Conservation (phyloP, 2,888 invertebrate genomes). For the Drosophila planitibia region DNA sequence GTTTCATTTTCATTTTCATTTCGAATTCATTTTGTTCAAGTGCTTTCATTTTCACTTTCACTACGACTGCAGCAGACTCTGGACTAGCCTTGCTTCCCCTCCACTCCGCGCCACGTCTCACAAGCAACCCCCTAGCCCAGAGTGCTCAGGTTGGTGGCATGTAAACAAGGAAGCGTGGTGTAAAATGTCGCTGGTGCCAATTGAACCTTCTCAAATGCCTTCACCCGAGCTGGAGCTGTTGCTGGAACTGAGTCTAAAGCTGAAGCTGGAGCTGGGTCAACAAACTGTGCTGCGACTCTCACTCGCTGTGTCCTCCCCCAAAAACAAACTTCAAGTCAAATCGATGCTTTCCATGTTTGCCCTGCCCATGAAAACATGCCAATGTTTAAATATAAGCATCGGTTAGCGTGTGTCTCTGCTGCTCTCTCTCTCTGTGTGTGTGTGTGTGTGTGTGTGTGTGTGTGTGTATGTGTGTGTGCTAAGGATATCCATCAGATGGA, state of each 20-base stretch:
- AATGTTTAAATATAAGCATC: conserved; percentile 42
- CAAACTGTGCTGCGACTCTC: conserved; percentile 53
- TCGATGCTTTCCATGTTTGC: conserved; percentile 35
- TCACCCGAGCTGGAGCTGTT: conserved; percentile 13
- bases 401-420: background rate
- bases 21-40: conserved; percentile 68
- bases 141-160: conserved; percentile 43
- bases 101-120: background rate
- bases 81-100: conserved; percentile 12
- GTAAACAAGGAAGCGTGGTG: conserved; percentile 71
- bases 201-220: conserved; percentile 65
- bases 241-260: background rate
- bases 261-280: conserved; percentile 55
- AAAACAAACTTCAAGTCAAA: conserved; percentile 36
- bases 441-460: background rate
- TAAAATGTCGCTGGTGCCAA: conserved; percentile 77
- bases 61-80: conserved; percentile 22
- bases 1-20: conserved; percentile 75
- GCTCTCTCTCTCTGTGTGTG: no score
- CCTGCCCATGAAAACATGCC: conserved; percentile 29
- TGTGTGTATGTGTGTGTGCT: background rate
- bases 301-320: conserved; percentile 31
- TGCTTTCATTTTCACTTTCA: conserved; percentile 70
- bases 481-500: conserved; percentile 32
- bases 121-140: background rate